Percentiles rank a stretch among this genome's conserved stretches.
phyloP scores from a whole-genome alignment of 2,888 invertebrate species.

The Xanthorhoe designata region DNA sequence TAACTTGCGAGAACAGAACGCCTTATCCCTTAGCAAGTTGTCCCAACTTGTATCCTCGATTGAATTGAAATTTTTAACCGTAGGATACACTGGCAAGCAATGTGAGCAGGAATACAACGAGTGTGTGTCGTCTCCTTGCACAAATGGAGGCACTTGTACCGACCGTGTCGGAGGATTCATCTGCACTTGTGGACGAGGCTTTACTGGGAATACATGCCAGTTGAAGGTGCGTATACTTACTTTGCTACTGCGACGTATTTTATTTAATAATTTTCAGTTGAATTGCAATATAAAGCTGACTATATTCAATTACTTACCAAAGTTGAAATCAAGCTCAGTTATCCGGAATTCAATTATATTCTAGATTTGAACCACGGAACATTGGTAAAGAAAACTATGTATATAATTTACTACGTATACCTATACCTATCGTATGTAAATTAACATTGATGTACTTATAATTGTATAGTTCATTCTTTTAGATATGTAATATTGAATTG shows the following conservation, averaged over 20 bases:
- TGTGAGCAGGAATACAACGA: slow-evolving; percentile 92
- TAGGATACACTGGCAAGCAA: slow-evolving; percentile 89
- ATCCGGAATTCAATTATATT: too few species aligned
- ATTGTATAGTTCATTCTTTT: not conserved
- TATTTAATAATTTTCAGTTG: too few species aligned
- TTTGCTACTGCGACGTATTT: too few species aligned
- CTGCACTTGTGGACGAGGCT: slow-evolving; percentile 89
- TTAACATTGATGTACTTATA: too few species aligned
- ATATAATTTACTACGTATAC: too few species aligned
- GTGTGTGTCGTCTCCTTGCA: slow-evolving; percentile 91
- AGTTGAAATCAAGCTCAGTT: too few species aligned
- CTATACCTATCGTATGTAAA: too few species aligned
- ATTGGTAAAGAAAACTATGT: too few species aligned
- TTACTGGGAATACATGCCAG: slow-evolving; percentile 89
- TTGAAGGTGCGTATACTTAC: slow-evolving; percentile 86
- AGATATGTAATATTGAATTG: not conserved
- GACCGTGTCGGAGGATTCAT: slow-evolving; percentile 89
- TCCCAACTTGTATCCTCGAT: not conserved
- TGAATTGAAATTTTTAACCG: slow-evolving; percentile 48
- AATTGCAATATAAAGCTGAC: too few species aligned
- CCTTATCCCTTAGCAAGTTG: not conserved
- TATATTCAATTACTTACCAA: too few species aligned
- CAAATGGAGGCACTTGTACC: slow-evolving; percentile 90
- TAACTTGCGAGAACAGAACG: not conserved
- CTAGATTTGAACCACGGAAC: not conserved